Evolutionary conservation across 2,888 invertebrate species (phyloP).

Genomic region (Drosophila nr. perissopoda): DNA sequence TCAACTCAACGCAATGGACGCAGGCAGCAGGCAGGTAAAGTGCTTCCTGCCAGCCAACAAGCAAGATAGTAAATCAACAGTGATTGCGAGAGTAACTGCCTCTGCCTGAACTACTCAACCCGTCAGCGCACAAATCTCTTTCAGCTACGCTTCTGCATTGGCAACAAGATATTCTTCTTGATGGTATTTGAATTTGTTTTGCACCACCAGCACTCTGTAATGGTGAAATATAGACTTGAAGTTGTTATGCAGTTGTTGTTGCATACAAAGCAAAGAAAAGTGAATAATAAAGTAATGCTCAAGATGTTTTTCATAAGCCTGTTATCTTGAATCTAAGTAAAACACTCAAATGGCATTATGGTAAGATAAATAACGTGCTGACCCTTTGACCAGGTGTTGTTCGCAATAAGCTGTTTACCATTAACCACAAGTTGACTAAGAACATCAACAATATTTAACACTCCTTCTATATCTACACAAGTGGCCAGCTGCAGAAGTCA

Average conservation of each 20-base stretch:
- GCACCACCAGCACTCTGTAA: neutral
- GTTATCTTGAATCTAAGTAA: conserved; percentile 6
- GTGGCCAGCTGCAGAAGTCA: conserved; percentile 46
- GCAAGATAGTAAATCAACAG: conserved; percentile 55
- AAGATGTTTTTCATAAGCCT: neutral
- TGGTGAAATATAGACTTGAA: neutral
- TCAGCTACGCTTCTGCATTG: neutral
- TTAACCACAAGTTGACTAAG: conserved; percentile 17
- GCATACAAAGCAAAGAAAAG: neutral
- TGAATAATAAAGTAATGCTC: neutral
- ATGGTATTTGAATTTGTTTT: neutral
- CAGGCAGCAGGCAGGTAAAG: conserved; percentile 1
- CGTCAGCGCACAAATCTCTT: conserved; percentile 41
- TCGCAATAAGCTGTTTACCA: conserved; percentile 10
- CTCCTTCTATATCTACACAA: conserved; percentile 54
- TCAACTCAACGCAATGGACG: conserved; percentile 17
- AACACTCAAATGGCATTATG: conserved; percentile 37
- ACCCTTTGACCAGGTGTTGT: conserved; percentile 23
- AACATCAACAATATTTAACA: conserved; percentile 19
- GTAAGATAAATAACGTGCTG: conserved; percentile 49
- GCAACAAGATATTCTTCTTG: neutral
- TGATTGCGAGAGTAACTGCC: conserved; percentile 40
- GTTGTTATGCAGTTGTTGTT: neutral
- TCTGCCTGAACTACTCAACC: conserved; percentile 30
- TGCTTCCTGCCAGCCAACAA: conserved; percentile 1